Evolutionary conservation across 2,797 vertebrate genomes (phyloP).

Genomic region (Mycteria americana): DNA sequence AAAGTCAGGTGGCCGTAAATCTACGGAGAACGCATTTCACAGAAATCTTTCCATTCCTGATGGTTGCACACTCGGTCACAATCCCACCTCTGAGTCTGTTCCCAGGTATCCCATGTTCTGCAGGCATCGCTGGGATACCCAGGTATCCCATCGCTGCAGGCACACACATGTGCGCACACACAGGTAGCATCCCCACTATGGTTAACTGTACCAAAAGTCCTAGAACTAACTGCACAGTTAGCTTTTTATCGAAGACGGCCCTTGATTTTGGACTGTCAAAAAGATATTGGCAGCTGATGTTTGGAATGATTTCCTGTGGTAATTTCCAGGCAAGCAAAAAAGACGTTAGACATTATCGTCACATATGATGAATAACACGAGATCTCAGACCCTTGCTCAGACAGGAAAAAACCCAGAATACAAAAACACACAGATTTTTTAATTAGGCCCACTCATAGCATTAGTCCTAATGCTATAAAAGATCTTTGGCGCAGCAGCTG

Average conservation of each 20-base stretch:
- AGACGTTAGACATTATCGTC: not conserved
- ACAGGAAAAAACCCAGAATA: not conserved
- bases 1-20: not conserved
- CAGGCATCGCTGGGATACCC: too few species aligned
- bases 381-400: not conserved
- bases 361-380: not conserved
- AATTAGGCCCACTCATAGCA: not conserved
- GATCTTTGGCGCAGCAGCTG: not conserved
- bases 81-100: not conserved
- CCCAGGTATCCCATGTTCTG: not conserved
- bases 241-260: not conserved
- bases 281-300: not conserved
- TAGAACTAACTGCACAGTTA: not conserved
- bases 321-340: not conserved
- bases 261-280: not conserved
- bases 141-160: not conserved
- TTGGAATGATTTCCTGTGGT: not conserved
- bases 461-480: not conserved
- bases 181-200: rapidly evolving
- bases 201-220: not conserved
- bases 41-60: not conserved
- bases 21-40: not conserved
- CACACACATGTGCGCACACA: not conserved
- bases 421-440: not conserved
- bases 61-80: rapidly evolving